Evolutionary conservation across 2,888 invertebrate genomes (phyloP).

Genomic region (Caradrina kadenii): DNA sequence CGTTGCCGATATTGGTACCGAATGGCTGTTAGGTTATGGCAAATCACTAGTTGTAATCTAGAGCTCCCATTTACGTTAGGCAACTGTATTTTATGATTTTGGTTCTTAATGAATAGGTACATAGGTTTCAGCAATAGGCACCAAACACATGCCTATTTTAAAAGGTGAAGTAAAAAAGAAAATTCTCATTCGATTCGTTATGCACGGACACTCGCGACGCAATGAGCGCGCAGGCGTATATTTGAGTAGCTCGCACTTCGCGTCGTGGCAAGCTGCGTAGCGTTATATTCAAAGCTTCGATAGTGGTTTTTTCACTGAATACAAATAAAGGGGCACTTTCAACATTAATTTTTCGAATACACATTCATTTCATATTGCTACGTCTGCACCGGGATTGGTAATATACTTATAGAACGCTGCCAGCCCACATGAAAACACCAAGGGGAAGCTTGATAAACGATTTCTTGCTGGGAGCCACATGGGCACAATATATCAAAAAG

Average conservation of each 20-base stretch:
- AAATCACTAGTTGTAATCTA: too few relatives aligned
- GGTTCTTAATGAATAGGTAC: too few relatives aligned
- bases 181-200: constrained; percentile 34
- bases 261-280: neutral
- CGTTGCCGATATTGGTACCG: too few relatives aligned
- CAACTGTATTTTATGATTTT: neutral
- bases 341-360: neutral
- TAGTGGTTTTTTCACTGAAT: neutral
- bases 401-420: neutral
- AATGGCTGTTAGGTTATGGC: too few relatives aligned
- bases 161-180: constrained; percentile 5
- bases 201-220: constrained; percentile 32
- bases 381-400: neutral
- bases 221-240: constrained; percentile 7
- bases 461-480: constrained; percentile 6
- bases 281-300: neutral
- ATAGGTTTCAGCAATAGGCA: neutral
- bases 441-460: constrained; percentile 12
- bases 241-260: constrained; percentile 21
- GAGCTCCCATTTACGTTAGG: too few relatives aligned
- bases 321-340: neutral
- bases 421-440: neutral
- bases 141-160: constrained; percentile 5
- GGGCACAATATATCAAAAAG: constrained; percentile 45
- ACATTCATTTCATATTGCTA: neutral